Evolutionary conservation across 2,797 vertebrate species (phyloP), one percentile per base, ranked within the genome.

Genomic region (Rachycentron canadum): DNA sequence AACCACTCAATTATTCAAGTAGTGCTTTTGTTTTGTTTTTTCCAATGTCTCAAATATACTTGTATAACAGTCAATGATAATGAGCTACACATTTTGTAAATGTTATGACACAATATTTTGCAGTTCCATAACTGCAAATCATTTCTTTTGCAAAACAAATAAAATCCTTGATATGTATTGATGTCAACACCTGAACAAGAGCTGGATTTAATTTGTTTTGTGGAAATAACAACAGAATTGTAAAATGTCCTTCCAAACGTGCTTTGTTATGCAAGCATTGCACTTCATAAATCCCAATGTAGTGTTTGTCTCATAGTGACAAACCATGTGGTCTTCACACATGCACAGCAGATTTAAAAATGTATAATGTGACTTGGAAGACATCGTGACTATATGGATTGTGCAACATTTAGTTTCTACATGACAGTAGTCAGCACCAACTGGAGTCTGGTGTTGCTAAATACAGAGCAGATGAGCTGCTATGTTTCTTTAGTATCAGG

Each of bases 361-460:
- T 83, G 73, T 73, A 85, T 32, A 92, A 92, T 87, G 83, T 87
- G 91, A 79, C 76, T 85, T 85, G 88, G 52, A 21, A 72, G 91
- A 89, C 86, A 86, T 57, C 38, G 25, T 25, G 19, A 36, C 66
- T 87, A 79, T 91, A 83, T 89, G 84, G 88, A 89, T 92, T 86
- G 80, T 81, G 81, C 81, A 89, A 76, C 89, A 73, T 92, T 84
- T 83, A 87, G 94, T 95, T 95, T 94, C 92, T 94, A 92, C 88
- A 93, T 90, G 88, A 93, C 92, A 7, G 36, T n/a, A 60, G 19
- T 86, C 87, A 12, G 45, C 21, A 92, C 75, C 83, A 91, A 82
- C 84, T 88, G 70, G 26, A 50, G 26, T 59, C 49, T 76, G 36
- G 14, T 63, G 69, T 76, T 77, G 52, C 66, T 76, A 77, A 83